Evolutionary conservation across 2,797 vertebrate genomes (phyloP).

Genomic region (Scolopax bukidnonensis): DNA sequence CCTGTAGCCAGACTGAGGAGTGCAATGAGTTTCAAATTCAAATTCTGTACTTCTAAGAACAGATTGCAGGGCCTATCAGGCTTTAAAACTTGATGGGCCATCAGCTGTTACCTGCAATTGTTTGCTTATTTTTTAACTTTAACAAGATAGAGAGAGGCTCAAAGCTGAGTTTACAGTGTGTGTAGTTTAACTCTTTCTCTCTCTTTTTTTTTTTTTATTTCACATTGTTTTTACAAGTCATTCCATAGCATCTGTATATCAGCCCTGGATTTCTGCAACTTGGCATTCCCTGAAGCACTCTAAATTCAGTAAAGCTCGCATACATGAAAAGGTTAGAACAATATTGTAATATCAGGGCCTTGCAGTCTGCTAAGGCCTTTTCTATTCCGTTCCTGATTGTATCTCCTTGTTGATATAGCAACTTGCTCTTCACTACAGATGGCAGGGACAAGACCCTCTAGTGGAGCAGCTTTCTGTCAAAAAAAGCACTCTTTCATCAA

Average conservation of each 20-base stretch:
- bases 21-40: background rate
- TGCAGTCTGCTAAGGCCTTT: background rate
- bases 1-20: background rate
- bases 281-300: background rate
- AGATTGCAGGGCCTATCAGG: background rate
- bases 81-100: constrained; percentile 11
- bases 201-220: background rate
- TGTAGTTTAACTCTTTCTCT: background rate
- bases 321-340: background rate
- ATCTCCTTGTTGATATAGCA: fast-evolving
- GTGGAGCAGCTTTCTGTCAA: background rate
- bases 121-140: constrained; percentile 24
- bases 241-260: background rate
- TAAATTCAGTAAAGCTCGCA: background rate
- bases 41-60: constrained; percentile 25
- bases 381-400: background rate
- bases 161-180: background rate
- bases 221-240: background rate
- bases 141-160: background rate
- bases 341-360: background rate
- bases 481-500: background rate
- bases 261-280: background rate
- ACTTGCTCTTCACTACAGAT: background rate
- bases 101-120: background rate
- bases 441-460: background rate